phyloP scores from a whole-genome alignment of 2,113 vertebrate species.

The Pituophis catenifer region DNA sequence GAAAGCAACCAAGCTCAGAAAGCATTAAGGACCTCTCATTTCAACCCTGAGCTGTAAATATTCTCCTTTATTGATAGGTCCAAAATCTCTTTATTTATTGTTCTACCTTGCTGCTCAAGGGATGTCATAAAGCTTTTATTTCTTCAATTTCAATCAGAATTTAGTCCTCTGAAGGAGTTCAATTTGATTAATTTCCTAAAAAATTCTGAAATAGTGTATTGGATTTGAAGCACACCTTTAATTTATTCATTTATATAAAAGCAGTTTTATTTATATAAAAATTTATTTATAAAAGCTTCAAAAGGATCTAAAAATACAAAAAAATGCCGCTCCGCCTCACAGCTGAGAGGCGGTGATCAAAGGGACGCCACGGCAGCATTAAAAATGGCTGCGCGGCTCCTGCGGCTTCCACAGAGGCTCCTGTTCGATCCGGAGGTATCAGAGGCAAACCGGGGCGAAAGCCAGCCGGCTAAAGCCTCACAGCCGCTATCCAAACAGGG shows the following conservation, averaged over 20 bases:
- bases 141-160: background rate
- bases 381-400: too few relatives aligned
- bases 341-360: too few relatives aligned
- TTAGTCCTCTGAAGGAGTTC: background rate
- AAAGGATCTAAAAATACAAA: too few relatives aligned
- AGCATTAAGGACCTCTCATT: background rate
- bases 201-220: background rate
- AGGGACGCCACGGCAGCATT: too few relatives aligned
- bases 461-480: too few relatives aligned
- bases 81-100: background rate
- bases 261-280: too few relatives aligned
- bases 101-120: background rate
- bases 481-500: too few relatives aligned
- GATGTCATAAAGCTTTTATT: background rate
- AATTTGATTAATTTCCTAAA: background rate
- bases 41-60: background rate
- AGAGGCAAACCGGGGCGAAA: too few relatives aligned
- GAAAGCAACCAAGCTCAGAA: background rate
- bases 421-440: too few relatives aligned
- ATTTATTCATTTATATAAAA: background rate
- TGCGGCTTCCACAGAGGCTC: too few relatives aligned
- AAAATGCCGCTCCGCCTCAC: too few relatives aligned
- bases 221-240: background rate
- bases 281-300: too few relatives aligned
- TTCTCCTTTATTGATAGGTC: background rate